A percentile compares a stretch with the other conserved stretches of the same genome.
phyloP scores from a whole-genome alignment of 2,113 vertebrate species.

The Cinclus mexicanus region DNA sequence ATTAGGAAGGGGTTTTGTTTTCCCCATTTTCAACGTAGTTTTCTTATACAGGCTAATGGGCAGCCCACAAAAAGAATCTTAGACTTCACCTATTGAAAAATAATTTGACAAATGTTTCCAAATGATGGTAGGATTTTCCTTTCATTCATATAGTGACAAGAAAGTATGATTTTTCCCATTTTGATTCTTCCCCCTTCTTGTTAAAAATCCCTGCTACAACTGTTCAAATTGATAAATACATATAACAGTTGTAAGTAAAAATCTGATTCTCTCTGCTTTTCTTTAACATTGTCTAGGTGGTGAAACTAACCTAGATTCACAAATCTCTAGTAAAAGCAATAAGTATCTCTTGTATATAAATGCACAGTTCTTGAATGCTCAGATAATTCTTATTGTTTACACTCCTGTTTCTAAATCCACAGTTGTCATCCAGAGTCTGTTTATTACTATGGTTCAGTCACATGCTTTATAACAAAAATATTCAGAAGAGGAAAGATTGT shows the following conservation, averaged over 20 bases:
- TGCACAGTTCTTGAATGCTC: neutral
- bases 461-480: neutral
- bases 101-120: neutral
- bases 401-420: neutral
- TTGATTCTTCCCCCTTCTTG: neutral
- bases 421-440: neutral
- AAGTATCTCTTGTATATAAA: neutral
- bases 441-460: neutral
- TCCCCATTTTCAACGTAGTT: neutral
- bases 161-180: neutral
- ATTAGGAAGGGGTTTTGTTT: neutral
- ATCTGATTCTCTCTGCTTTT: neutral
- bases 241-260: neutral
- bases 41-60: neutral
- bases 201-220: neutral
- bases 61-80: neutral
- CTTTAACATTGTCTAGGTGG: neutral
- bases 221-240: neutral
- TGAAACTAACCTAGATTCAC: neutral
- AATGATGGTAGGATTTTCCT: neutral
- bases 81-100: neutral
- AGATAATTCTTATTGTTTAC: neutral
- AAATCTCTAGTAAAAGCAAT: neutral
- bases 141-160: neutral
- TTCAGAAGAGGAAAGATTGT: neutral